Evolutionary conservation across 1,140 invertebrate species (phyloP).

Genomic region (Musca vetustissima): DNA sequence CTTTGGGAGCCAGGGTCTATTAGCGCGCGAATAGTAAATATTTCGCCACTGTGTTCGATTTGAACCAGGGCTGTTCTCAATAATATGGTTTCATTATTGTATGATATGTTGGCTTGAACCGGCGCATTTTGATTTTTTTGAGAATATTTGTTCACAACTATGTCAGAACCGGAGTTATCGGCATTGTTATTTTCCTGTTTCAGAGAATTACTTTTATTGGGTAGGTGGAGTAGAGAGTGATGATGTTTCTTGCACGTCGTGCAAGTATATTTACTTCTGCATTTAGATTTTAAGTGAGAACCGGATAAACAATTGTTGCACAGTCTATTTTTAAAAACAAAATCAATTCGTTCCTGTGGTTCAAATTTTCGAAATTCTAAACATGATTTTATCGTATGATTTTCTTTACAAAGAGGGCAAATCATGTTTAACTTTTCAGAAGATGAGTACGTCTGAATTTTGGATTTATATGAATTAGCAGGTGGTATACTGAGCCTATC

Average conservation of each 20-base stretch:
- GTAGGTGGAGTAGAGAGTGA: not conserved
- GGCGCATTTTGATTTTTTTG: not conserved
- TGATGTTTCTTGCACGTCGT: not conserved
- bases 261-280: not conserved
- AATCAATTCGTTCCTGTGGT: not conserved
- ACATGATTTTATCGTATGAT: not conserved
- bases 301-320: not conserved
- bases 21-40: not conserved
- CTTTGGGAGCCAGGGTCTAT: constrained; percentile 4
- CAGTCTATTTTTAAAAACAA: not conserved
- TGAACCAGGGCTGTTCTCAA: no score
- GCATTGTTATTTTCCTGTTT: no score
- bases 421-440: not conserved
- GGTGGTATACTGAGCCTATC: not conserved
- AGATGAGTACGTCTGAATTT: not conserved
- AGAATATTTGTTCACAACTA: not conserved
- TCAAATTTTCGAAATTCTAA: not conserved
- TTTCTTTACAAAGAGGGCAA: not conserved
- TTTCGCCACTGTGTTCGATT: not conserved
- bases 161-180: no score
- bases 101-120: no score
- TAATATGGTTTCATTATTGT: no score
- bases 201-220: no score
- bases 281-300: not conserved
- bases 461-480: not conserved